Evolutionary conservation across 2,888 invertebrate species (phyloP).

Genomic region (Pollenia griseotomentosa): DNA sequence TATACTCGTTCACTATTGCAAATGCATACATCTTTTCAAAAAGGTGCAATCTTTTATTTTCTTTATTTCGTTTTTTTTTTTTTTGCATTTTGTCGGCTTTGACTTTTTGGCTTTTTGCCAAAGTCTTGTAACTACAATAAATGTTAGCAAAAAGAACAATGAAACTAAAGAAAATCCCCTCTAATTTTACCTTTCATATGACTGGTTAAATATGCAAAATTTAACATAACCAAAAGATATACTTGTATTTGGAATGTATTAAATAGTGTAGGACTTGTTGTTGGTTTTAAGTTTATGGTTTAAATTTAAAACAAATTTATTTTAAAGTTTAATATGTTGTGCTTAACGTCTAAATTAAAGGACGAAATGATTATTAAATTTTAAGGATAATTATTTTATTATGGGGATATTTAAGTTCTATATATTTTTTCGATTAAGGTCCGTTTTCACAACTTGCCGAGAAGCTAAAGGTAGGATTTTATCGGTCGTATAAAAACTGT

Average conservation of each 20-base stretch:
- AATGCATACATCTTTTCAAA: constrained; percentile 45
- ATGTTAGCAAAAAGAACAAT: constrained; percentile 13
- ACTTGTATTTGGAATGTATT: background rate
- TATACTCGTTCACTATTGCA: background rate
- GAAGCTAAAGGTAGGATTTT: no score
- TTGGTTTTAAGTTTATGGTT: no score
- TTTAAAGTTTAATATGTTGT: background rate
- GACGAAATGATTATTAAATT: background rate
- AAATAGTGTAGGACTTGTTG: constrained; percentile 21
- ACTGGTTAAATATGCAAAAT: constrained; percentile 64
- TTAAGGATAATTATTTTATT: background rate
- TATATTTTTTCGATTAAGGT: no score
- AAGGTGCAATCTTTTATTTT: constrained; percentile 59
- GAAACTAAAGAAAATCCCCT: constrained; percentile 38
- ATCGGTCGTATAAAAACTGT: no score
- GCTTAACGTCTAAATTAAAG: background rate
- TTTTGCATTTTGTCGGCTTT: constrained; percentile 81
- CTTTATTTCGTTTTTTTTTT: constrained; percentile 77
- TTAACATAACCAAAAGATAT: constrained; percentile 50
- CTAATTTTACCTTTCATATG: constrained; percentile 58
- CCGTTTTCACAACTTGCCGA: no score
- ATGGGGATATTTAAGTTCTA: no score
- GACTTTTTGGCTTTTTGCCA: constrained; percentile 82
- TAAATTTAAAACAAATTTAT: background rate
- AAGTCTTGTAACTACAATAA: constrained; percentile 70